Evolutionary conservation across 1,140 invertebrate genomes (phyloP).

Genomic region (Dysdera silvatica): DNA sequence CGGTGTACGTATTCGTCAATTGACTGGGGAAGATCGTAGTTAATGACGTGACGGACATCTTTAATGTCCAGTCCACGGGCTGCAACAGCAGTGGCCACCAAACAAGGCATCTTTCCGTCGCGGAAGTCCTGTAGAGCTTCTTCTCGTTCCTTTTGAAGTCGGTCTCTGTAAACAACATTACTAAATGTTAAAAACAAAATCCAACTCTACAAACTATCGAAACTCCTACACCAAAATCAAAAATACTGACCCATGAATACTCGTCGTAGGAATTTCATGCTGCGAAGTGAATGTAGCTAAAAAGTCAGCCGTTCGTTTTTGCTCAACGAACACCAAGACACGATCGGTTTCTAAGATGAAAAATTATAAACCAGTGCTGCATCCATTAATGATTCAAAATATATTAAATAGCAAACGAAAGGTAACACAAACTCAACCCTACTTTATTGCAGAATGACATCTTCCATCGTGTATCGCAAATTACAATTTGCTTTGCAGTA

Average conservation of each 20-base stretch:
- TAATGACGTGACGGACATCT: constrained; percentile 77
- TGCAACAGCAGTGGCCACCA: constrained; percentile 87
- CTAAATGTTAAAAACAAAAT: not conserved
- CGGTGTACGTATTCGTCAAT: constrained; percentile 93
- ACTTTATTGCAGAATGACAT: too few relatives aligned
- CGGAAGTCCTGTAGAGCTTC: constrained; percentile 76
- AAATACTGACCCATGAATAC: constrained; percentile 60
- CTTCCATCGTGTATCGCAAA: too few relatives aligned
- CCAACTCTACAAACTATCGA: not conserved
- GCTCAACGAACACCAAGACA: constrained; percentile 82
- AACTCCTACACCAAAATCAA: too few relatives aligned
- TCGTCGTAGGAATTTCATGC: constrained; percentile 63
- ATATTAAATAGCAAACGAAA: too few relatives aligned
- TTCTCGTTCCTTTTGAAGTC: constrained; percentile 80
- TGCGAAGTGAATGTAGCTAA: constrained; percentile 66
- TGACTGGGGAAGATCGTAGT: constrained; percentile 77
- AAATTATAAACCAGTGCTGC: constrained; percentile 13
- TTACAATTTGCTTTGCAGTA: too few relatives aligned
- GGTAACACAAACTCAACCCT: too few relatives aligned
- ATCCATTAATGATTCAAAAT: too few relatives aligned
- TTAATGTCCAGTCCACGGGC: constrained; percentile 79
- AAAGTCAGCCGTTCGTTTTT: constrained; percentile 81
- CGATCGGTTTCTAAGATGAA: constrained; percentile 22
- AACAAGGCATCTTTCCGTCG: constrained; percentile 58
- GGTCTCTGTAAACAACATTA: constrained; percentile 60